A percentile compares a stretch with the other conserved stretches of the same genome.
phyloP scores from a whole-genome alignment of 2,888 invertebrate species.

The Limenitis camilla region DNA sequence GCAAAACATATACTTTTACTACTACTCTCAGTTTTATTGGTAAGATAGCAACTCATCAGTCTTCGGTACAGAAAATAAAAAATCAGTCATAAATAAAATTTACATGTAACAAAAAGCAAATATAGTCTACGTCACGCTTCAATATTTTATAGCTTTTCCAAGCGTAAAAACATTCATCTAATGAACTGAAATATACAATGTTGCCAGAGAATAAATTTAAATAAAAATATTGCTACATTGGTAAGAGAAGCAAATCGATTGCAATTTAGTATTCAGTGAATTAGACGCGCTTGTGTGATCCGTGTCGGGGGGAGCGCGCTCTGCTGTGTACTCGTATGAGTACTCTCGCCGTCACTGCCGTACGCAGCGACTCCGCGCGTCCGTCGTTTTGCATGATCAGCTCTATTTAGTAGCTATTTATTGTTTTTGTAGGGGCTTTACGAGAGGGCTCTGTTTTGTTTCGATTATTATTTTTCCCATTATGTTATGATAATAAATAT shows the following conservation, averaged over 20 bases:
- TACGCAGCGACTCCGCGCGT: neutral
- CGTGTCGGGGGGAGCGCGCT: neutral
- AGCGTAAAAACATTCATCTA: too few species aligned
- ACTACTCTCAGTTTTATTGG: too few species aligned
- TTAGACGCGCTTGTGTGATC: too few species aligned
- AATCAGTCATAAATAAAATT: too few species aligned
- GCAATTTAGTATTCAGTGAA: conserved; percentile 2
- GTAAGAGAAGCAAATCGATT: neutral
- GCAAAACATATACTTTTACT: too few species aligned
- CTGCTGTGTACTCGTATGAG: conserved; percentile 2
- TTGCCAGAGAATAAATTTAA: too few species aligned
- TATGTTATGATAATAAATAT: conserved; percentile 3
- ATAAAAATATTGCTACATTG: neutral
- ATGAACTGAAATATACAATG: too few species aligned
- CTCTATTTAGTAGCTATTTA: conserved; percentile 36
- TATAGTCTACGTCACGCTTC: too few species aligned
- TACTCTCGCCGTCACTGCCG: neutral
- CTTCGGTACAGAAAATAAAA: neutral
- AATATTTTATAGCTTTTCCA: too few species aligned
- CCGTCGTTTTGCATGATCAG: conserved; percentile 39
- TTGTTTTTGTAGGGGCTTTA: conserved; percentile 26
- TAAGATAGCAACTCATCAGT: too few species aligned
- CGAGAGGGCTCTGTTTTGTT: conserved; percentile 18
- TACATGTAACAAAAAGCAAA: too few species aligned
- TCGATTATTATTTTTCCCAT: conserved; percentile 12